phyloP scores from a whole-genome alignment of 2,797 vertebrate species.

The Enteromius trimaculatus region DNA sequence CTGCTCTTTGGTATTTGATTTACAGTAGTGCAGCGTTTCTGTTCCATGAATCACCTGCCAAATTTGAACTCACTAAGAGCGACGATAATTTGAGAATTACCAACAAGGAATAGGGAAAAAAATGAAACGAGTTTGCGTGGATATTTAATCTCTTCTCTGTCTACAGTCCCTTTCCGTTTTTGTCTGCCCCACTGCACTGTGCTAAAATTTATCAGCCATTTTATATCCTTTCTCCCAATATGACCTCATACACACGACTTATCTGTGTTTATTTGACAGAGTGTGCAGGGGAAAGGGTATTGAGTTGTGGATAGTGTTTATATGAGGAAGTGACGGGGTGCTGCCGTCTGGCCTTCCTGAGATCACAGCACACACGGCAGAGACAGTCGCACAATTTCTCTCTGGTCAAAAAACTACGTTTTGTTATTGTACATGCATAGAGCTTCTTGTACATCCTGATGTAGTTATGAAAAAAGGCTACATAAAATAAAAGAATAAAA shows the following conservation, averaged over 20 bases:
- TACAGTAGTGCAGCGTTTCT: neutral
- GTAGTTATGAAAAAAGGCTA: too few relatives aligned
- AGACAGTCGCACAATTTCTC: neutral
- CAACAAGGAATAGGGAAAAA: constrained; percentile 15
- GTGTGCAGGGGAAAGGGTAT: neutral
- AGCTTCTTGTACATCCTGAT: too few relatives aligned
- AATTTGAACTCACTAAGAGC: constrained; percentile 4
- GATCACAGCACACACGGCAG: constrained; percentile 2
- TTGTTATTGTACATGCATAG: too few relatives aligned
- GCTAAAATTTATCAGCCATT: neutral
- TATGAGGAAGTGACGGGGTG: constrained; percentile 50
- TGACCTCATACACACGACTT: neutral
- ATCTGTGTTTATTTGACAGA: constrained; percentile 39
- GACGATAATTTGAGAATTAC: constrained; percentile 23
- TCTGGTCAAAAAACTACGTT: neutral
- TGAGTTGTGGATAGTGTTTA: constrained; percentile 56
- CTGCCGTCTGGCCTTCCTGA: constrained; percentile 20
- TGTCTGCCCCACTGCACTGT: neutral
- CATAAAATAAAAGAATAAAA: too few relatives aligned
- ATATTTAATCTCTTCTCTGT: constrained; percentile 15
- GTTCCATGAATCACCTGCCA: constrained; percentile 39
- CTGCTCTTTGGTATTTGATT: constrained; percentile 19
- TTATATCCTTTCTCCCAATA: neutral
- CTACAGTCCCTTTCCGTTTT: neutral
- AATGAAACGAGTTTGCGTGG: neutral